These are phyloP conservation scores for Synodontis membranacea DNA, from an alignment of 2,113 vertebrate genomes.

Conservation along the genomic window DNA sequence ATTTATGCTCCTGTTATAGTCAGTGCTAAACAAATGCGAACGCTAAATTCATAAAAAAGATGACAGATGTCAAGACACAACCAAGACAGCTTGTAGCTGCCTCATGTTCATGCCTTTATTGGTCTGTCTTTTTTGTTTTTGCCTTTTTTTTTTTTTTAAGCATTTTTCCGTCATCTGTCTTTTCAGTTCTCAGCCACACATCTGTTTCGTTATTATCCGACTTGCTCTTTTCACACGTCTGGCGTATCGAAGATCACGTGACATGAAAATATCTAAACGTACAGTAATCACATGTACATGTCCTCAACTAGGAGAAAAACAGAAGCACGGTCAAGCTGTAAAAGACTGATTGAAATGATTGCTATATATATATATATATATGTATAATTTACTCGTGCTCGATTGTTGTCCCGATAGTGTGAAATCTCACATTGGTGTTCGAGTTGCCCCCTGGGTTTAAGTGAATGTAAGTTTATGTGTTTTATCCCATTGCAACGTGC, in stretches of 20 bases:
- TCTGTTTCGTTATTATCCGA: background rate
- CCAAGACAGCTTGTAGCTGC: background rate
- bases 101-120: background rate
- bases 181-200: background rate
- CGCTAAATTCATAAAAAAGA: too few relatives aligned
- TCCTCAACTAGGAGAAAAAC: background rate
- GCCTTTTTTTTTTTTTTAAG: background rate
- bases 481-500: slow-evolving; percentile 48
- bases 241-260: background rate
- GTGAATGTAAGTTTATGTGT: background rate
- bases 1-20: background rate
- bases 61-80: too few relatives aligned
- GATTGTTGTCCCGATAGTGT: background rate
- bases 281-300: background rate
- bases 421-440: background rate
- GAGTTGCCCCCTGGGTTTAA: too few relatives aligned
- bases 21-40: background rate
- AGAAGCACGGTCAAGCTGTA: background rate
- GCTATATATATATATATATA: background rate
- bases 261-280: background rate
- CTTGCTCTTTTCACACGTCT: background rate
- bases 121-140: background rate
- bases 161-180: background rate
- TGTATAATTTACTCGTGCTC: background rate
- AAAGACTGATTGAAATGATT: too few relatives aligned